These are phyloP conservation scores for Drosophila stalkeri DNA, from an alignment of 2,888 invertebrate genomes.

Conservation along the genomic window DNA sequence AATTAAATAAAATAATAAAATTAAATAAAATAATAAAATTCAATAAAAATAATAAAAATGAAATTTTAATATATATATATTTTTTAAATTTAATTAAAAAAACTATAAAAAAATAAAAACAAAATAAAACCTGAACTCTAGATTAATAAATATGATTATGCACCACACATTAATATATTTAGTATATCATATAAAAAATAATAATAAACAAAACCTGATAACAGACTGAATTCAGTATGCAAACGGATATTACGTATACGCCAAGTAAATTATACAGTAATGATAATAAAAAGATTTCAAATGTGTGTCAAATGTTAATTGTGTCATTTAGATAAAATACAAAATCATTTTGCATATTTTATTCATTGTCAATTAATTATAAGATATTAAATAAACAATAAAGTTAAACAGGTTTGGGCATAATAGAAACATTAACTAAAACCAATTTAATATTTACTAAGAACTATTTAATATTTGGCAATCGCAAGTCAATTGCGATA, in stretches of 20 bases:
- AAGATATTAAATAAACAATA: not conserved
- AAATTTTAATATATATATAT: too few relatives aligned
- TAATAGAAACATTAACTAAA: too few relatives aligned
- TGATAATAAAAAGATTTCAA: not conserved
- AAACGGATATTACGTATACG: slow-evolving; percentile 1
- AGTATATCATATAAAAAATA: not conserved
- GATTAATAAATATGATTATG: not conserved
- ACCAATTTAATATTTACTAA: too few relatives aligned
- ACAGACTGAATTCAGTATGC: not conserved
- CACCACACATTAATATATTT: not conserved
- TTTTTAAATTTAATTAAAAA: too few relatives aligned
- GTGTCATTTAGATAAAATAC: not conserved
- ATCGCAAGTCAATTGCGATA: too few relatives aligned
- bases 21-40: too few relatives aligned
- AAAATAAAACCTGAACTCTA: too few relatives aligned
- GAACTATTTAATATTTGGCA: too few relatives aligned
- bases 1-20: too few relatives aligned
- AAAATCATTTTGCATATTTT: not conserved
- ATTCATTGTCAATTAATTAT: not conserved
- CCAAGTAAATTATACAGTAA: not conserved
- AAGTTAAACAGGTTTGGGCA: too few relatives aligned
- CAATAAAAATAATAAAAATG: too few relatives aligned
- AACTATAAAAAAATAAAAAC: too few relatives aligned
- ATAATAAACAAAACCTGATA: not conserved
- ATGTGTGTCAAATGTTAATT: not conserved